Base-by-base conservation (phyloP, 1,140 invertebrate species). In the Tyrophagus putrescentiae region DNA sequence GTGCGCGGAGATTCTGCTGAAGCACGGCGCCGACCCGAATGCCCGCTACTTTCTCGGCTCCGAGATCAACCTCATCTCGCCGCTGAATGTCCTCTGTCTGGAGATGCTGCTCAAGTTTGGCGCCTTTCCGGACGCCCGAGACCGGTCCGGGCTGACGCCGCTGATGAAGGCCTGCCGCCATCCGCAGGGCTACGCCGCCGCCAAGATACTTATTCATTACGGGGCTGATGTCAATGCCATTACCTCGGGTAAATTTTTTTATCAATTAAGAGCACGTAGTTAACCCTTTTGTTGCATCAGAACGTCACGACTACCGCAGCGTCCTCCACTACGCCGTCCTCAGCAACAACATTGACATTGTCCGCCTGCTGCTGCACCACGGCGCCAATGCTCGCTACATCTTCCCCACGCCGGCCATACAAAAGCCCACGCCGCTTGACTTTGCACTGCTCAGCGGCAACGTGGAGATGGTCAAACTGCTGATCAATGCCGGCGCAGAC, bases 281-380 rank as follows among this genome's bases (percentile, higher is more conserved):
- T n/a, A n/a, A n/a, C n/a, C n/a, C n/a, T n/a, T n/a, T n/a, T n/a
- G n/a, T n/a, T n/a, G n/a, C n/a, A n/a, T n/a, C 85, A 68, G 78
- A 80, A 23, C 75, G 85, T 48, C 83, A 87, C 68, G 86, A 88
- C 67, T 84, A 80, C 68, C 74, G 85, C 54, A 87, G 85, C 6
- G 84, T 89, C 21, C 73, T 92, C 62, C 86, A 90, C 69, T 90
- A 87, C 69, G 87, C 84, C n/a, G 82, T 91, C 3, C 75, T 87
- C 11, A 83, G 83, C 33, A 84, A 82, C 59, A 87, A 86, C 68
- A 75, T 79, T 42, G 78, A 79, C 1, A 84, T 85, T 1, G 82
- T 88, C 0, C 82, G 85, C 68, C 71, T 89, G n/a, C 70, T 91
- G 18, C 72, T 90, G 16, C 84, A 86, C 68, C 84, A 87, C 70